Base-by-base conservation (phyloP, 2,888 invertebrate genomes). In the Coecobrya sp. region DNA sequence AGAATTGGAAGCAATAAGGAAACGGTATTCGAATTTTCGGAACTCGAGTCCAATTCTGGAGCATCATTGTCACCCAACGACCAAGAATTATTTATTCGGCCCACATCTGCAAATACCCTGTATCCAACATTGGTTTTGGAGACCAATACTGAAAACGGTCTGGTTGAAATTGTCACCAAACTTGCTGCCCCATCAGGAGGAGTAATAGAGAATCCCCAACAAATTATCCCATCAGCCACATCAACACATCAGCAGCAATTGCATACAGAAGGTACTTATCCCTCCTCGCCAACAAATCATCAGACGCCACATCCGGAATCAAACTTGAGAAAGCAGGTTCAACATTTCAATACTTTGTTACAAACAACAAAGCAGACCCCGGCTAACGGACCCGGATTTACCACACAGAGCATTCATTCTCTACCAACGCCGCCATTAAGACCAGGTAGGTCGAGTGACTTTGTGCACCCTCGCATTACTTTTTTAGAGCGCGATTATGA, bases 361-460 rank as follows among this genome's bases (percentile, higher is more conserved):
- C 87, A 73, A 16, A 65, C 91, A n/a, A 89, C 93, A n/a, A 70
- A 85, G 25, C 81, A 84, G 10, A 86, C 87, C 1, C 79, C 92
- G 16, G 62, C 89, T 68, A 70, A 65, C 16, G 68, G 49, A 11
- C 84, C 25, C 30, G 86, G 62, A 16, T 45, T 70, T 30, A 73
- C 49, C 22, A 89, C 90, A 8, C 25, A 70, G 27, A 93, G 91
- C 27, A 89, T 93, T 86, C 89, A 93, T 68, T 88, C 91, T 11
- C 84, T 91, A 13, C 94, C 94, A 25, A 94, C 94, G 22, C 94
- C 94, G 36, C 94, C 94, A 25, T 91, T 94, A n/a, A 68, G 94
- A 82, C 94, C 94, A 92, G 94, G 95, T 95, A 92, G 62, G 68
- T 76, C 16, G 13, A 25, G 30, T 19, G 8, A 49, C 30, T 62